phyloP scores from a whole-genome alignment of 1,140 invertebrate genomes.

The Calephelis virginiensis region DNA sequence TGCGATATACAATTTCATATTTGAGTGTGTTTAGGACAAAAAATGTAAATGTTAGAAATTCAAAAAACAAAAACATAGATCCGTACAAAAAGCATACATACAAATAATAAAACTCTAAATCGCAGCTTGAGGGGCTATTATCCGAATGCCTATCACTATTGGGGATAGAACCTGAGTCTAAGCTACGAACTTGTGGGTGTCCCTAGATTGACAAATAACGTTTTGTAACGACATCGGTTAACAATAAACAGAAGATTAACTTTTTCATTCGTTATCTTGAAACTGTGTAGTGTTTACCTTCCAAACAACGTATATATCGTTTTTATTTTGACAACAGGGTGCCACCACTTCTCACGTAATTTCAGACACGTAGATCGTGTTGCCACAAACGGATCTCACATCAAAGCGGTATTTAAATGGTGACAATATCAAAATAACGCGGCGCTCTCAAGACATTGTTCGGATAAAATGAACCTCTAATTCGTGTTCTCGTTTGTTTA shows the following conservation, averaged over 20 bases:
- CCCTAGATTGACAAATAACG: too few relatives aligned
- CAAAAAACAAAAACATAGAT: too few relatives aligned
- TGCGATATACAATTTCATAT: too few relatives aligned
- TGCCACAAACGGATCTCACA: conserved; percentile 47
- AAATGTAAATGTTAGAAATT: too few relatives aligned
- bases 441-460: conserved; percentile 38
- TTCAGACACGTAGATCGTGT: conserved; percentile 39
- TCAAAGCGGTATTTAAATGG: conserved; percentile 65
- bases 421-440: conserved; percentile 51
- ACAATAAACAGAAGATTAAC: background rate
- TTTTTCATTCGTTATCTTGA: background rate
- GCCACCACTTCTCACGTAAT: conserved; percentile 34
- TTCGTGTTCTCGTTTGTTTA: conserved; percentile 14
- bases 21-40: too few relatives aligned
- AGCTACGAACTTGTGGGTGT: too few relatives aligned
- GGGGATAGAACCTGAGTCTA: too few relatives aligned
- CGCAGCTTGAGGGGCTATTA: too few relatives aligned
- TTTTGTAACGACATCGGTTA: background rate
- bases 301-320: conserved; percentile 25
- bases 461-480: conserved; percentile 41
- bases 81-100: too few relatives aligned
- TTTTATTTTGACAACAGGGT: conserved; percentile 29
- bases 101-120: too few relatives aligned
- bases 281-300: background rate
- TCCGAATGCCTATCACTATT: too few relatives aligned